These are phyloP conservation scores for Gallinago undulata DNA, from an alignment of 2,113 vertebrate genomes.

Conservation along the genomic window DNA sequence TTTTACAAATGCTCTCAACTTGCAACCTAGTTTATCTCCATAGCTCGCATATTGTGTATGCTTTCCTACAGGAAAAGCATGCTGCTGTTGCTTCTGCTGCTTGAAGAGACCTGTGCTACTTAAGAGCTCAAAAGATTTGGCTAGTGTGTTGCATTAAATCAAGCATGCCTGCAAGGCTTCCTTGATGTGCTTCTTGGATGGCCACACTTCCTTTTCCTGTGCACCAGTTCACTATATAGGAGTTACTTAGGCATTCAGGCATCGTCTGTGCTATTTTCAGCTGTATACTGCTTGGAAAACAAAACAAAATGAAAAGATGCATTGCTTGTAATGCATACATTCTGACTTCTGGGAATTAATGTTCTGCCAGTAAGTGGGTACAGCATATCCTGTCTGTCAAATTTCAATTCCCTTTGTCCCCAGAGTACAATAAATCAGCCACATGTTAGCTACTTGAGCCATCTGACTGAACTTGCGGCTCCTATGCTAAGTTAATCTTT, in stretches of 20 bases:
- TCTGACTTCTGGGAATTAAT: constrained; percentile 54
- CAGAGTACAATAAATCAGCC: constrained; percentile 50
- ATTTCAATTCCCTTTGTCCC: constrained; percentile 53
- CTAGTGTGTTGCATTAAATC: neutral
- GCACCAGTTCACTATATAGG: neutral
- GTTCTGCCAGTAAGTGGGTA: constrained; percentile 46
- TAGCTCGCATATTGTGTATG: neutral
- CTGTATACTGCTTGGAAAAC: constrained; percentile 3
- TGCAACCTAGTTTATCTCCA: neutral
- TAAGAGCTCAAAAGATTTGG: neutral
- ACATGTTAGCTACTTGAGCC: constrained; percentile 26
- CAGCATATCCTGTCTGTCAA: constrained; percentile 4
- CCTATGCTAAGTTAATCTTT: constrained; percentile 27
- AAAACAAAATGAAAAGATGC: constrained; percentile 30
- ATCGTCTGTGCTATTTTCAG: neutral
- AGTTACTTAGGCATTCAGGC: neutral
- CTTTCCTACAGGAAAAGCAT: neutral
- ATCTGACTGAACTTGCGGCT: constrained; percentile 26
- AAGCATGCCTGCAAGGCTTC: neutral
- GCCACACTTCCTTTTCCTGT: constrained; percentile 32
- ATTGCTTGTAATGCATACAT: constrained; percentile 29
- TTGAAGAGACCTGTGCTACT: neutral
- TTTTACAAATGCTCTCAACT: neutral
- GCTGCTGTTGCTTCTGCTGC: neutral
- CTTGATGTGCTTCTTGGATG: constrained; percentile 31